Conservation (phyloP, 2,113 vertebrate genomes). For the Semicossyphus pulcher region DNA sequence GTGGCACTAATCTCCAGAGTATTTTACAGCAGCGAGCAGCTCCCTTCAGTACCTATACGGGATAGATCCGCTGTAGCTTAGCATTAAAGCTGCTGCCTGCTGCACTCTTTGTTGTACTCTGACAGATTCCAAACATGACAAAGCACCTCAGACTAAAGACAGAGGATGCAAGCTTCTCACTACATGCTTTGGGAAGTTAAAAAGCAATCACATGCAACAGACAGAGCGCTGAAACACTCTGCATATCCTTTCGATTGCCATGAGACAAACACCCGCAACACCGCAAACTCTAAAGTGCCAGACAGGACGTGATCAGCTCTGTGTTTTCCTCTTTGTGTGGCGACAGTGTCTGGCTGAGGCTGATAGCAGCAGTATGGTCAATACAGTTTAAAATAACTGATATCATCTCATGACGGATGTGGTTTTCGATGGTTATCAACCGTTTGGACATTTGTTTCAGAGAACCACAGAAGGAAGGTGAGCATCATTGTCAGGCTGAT, state of each 20-base stretch:
- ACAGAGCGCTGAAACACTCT: conserved; percentile 7
- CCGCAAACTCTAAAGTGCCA: no score
- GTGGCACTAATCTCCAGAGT: conserved; percentile 23
- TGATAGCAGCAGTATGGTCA: neutral
- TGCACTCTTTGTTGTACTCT: conserved; percentile 30
- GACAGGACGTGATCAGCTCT: neutral
- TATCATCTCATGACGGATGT: neutral
- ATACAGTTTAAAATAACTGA: conserved; percentile 22
- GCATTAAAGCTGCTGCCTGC: conserved; percentile 19
- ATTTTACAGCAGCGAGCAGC: conserved; percentile 31
- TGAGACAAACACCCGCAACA: neutral
- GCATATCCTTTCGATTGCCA: conserved; percentile 7
- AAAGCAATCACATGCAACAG: neutral
- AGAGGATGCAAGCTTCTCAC: conserved; percentile 5
- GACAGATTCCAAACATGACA: conserved; percentile 34
- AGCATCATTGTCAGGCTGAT: neutral
- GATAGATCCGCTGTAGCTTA: conserved; percentile 18
- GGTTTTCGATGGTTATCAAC: conserved; percentile 19
- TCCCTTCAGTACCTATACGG: conserved; percentile 12
- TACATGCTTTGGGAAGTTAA: neutral
- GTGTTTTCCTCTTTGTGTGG: conserved; percentile 6
- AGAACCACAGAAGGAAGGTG: conserved; percentile 14
- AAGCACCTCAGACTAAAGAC: conserved; percentile 19
- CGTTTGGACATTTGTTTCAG: neutral
- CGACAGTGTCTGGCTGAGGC: neutral